Evolutionary conservation across 1,140 invertebrate species (phyloP).

Genomic region (Harlomillsia oculata): DNA sequence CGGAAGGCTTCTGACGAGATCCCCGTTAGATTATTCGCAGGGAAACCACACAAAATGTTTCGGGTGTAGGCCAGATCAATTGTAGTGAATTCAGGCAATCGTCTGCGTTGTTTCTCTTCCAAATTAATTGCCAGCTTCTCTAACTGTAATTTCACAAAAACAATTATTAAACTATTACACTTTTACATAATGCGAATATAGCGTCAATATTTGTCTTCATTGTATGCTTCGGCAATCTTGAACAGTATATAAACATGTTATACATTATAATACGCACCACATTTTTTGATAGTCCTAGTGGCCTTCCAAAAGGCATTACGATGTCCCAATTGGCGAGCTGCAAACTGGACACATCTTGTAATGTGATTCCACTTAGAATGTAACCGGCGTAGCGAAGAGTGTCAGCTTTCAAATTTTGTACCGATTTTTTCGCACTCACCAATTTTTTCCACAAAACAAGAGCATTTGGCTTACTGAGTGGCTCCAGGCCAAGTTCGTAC

Average conservation of each 20-base stretch:
- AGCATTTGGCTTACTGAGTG: conserved; percentile 12
- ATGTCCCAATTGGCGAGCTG: conserved; percentile 24
- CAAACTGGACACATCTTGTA: conserved; percentile 18
- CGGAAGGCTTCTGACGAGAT: conserved; percentile 7
- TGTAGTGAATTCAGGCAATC: conserved; percentile 8
- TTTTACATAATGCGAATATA: not conserved
- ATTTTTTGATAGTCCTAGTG: conserved; percentile 28
- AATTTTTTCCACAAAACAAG: conserved; percentile 28
- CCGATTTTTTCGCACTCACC: conserved; percentile 1
- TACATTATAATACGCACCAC: conserved; percentile 11
- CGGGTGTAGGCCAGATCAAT: conserved; percentile 16
- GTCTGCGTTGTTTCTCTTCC: conserved; percentile 13
- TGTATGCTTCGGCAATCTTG: not conserved
- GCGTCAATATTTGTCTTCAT: not conserved
- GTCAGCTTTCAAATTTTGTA: conserved; percentile 5
- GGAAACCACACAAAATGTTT: conserved; percentile 32
- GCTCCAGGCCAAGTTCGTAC: conserved; percentile 29
- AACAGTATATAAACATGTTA: not conserved
- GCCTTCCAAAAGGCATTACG: conserved; percentile 19
- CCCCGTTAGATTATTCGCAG: not conserved
- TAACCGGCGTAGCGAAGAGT: conserved; percentile 12
- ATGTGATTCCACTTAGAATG: conserved; percentile 26
- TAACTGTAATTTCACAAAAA: conserved; percentile 18
- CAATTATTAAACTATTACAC: not conserved
- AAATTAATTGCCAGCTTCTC: conserved; percentile 26